A percentile compares a stretch with the other conserved stretches of the same genome.
Conservation (phyloP, 2,888 invertebrate species). For the Apoderus coryli region DNA sequence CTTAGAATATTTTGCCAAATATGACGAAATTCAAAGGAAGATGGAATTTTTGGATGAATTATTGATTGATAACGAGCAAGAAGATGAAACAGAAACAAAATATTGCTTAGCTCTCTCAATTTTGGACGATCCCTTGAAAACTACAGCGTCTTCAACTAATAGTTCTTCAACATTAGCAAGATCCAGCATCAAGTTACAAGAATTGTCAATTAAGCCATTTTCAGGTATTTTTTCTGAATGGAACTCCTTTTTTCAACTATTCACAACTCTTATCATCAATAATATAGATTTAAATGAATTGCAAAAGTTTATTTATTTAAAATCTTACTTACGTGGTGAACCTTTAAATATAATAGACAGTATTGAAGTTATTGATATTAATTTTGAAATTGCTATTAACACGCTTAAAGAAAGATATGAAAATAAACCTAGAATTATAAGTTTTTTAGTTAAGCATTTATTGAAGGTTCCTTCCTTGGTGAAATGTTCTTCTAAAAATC, state of each 20-base stretch:
- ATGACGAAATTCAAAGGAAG: no score
- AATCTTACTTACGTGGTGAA: no score
- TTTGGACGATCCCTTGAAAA: background rate
- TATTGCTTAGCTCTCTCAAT: background rate
- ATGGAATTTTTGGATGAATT: conserved; percentile 1
- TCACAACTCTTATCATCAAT: conserved; percentile 6
- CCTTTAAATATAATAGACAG: conserved; percentile 8
- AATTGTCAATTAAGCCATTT: conserved; percentile 5
- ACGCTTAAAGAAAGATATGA: conserved; percentile 8
- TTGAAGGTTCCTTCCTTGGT: conserved; percentile 4
- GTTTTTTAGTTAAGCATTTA: conserved; percentile 5
- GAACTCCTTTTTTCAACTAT: conserved; percentile 8
- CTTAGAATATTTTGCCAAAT: no score
- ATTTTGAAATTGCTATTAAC: conserved; percentile 8
- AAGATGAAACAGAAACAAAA: conserved; percentile 3
- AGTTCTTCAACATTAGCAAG: no score
- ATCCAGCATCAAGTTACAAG: conserved; percentile 4
- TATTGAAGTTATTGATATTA: conserved; percentile 7
- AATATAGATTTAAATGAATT: conserved; percentile 7
- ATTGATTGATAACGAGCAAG: conserved; percentile 1
- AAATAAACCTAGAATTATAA: conserved; percentile 8
- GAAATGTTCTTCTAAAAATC: conserved; percentile 2
- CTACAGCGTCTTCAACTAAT: no score
- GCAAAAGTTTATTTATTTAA: conserved; percentile 10
- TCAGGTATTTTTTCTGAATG: conserved; percentile 7